These are phyloP conservation scores for Drosophila tropicalis DNA, from an alignment of 1,140 invertebrate genomes.

Conservation along the genomic window DNA sequence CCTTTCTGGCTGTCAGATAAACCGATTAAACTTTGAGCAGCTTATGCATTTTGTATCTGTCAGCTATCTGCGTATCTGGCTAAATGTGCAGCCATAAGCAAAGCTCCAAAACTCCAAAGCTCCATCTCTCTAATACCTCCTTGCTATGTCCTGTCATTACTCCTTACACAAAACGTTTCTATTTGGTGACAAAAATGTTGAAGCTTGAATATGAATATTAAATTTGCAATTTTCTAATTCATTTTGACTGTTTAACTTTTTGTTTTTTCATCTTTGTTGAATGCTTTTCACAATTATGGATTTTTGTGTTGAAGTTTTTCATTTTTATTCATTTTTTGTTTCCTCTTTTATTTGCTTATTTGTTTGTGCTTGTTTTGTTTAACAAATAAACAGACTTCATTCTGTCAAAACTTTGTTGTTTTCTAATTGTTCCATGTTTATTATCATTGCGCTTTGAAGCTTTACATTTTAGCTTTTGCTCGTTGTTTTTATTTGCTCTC, in stretches of 20 bases:
- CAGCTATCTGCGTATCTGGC: slow-evolving; percentile 65
- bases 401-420: slow-evolving; percentile 44
- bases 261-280: background rate
- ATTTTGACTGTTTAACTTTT: slow-evolving; percentile 17
- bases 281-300: slow-evolving; percentile 16
- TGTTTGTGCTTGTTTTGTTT: slow-evolving; percentile 13
- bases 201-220: slow-evolving; percentile 27
- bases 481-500: slow-evolving; percentile 15
- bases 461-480: slow-evolving; percentile 18
- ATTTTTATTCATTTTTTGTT: background rate
- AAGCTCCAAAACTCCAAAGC: slow-evolving; percentile 15
- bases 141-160: background rate
- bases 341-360: slow-evolving; percentile 6
- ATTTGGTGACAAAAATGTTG: slow-evolving; percentile 45
- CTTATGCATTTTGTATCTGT: slow-evolving; percentile 71
- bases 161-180: slow-evolving; percentile 37
- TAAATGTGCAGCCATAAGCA: slow-evolving; percentile 69
- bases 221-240: slow-evolving; percentile 47
- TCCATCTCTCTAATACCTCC: background rate
- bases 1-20: slow-evolving; percentile 63
- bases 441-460: slow-evolving; percentile 66
- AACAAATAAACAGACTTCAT: slow-evolving; percentile 39
- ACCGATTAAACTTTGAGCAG: slow-evolving; percentile 78
- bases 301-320: background rate
- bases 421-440: slow-evolving; percentile 69